Evolutionary conservation across 2,113 vertebrate species (phyloP).

Genomic region (Himantopus leucocephalus): DNA sequence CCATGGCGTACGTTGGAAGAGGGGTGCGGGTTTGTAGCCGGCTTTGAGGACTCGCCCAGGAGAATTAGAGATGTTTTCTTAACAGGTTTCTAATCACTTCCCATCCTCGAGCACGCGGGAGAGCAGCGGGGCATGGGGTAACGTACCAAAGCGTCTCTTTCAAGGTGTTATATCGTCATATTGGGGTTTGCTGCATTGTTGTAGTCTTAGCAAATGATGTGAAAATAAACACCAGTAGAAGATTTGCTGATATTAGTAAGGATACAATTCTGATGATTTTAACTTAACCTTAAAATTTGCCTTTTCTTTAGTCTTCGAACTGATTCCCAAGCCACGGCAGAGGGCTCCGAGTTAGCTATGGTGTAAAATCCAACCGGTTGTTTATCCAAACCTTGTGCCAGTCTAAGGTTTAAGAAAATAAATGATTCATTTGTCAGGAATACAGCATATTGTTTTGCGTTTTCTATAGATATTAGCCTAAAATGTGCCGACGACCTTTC

Average conservation of each 20-base stretch:
- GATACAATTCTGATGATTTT: neutral
- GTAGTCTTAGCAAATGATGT: neutral
- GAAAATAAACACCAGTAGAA: neutral
- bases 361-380: neutral
- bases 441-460: neutral
- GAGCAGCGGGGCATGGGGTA: neutral
- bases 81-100: fast-evolving
- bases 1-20: fast-evolving
- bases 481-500: neutral
- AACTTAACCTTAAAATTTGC: neutral
- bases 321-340: neutral
- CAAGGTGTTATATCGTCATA: fast-evolving
- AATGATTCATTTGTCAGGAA: neutral
- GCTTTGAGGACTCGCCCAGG: neutral
- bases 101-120: neutral
- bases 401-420: neutral
- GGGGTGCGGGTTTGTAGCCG: neutral
- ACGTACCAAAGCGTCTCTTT: neutral
- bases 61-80: neutral
- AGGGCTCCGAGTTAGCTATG: neutral
- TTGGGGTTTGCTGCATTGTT: neutral
- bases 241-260: neutral
- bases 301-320: neutral
- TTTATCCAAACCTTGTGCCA: neutral
- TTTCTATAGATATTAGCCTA: neutral